Base-by-base conservation (phyloP, 2,888 invertebrate genomes). In the Fragum sueziense region DNA sequence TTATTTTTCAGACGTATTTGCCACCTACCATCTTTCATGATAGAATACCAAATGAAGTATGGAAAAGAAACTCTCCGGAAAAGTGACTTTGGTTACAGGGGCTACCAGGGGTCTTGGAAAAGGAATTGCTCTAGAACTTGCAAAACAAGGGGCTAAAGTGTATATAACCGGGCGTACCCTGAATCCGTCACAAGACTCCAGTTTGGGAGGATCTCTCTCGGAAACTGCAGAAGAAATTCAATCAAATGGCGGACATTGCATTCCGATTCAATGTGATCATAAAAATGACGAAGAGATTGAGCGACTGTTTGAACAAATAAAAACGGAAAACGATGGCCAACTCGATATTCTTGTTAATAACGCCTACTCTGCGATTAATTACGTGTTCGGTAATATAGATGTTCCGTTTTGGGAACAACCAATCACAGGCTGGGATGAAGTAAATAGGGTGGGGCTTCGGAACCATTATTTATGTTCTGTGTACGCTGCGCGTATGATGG, bases 401-500 rank as follows among this genome's bases (percentile, higher is more conserved):
- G 87, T 84, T 61, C 88, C 88, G 27, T 94, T 93, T 83, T 94
- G 92, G 91, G 93, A 94, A 75, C 90, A 90, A 31, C 91, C 93
- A 4, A 33, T 79, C 9, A 81, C 85, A 6, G 84, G 92, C 68
- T 94, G 93, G 93, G 94, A 94, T 87, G 87, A 87, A 3, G 90
- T 93, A 17, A 93, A 93, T 76, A 89, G 89, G 69, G 93, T 94
- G 20, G 94, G 94, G n/a, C 89, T 94, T 27, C 91, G 92, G 54
- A 93, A 93, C 79, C 93, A 94, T 80, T 94, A 94, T 85, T 88
- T 93, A 57, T 94, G 94, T 81, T 79, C 93, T n/a, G 91, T 92
- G 3, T 90, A 91, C 70, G 94, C 93, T 3, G 89, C 93, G 2
- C 82, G 91, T 57, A 84, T 94, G 79, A 94, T 94, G 94, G 91